A percentile compares a stretch with the other conserved stretches of the same genome.
Conservation (phyloP, 2,797 vertebrate genomes). For the Anisognathus igniventris region DNA sequence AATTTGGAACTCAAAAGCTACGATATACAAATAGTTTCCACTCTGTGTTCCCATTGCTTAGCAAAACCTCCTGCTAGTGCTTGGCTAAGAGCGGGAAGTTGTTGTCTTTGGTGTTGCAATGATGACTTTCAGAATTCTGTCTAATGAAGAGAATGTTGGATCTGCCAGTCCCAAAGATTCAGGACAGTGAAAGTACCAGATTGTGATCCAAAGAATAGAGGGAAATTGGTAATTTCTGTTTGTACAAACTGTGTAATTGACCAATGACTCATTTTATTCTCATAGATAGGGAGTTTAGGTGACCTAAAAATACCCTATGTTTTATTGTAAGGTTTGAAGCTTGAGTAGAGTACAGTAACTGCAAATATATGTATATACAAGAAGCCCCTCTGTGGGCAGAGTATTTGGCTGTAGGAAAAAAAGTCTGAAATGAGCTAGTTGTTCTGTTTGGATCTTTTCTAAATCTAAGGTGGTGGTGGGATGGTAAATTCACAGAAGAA, state of each 20-base stretch:
- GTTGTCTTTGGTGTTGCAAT: neutral
- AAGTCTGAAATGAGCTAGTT: neutral
- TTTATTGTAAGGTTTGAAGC: neutral
- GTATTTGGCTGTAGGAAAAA: neutral
- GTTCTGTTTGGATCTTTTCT: neutral
- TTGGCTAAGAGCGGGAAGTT: neutral
- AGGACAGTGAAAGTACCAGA: neutral
- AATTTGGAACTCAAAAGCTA: neutral
- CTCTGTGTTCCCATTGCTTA: neutral
- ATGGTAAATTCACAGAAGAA: neutral
- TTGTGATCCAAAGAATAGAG: neutral
- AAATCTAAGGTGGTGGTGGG: neutral
- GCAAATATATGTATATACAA: neutral
- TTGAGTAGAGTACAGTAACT: neutral
- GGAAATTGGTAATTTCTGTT: neutral
- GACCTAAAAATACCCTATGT: neutral
- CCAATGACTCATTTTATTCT: neutral
- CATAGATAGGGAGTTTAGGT: neutral
- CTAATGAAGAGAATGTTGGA: rapidly evolving
- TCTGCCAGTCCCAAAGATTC: neutral
- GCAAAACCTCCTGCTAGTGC: neutral
- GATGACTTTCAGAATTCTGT: neutral
- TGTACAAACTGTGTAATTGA: neutral
- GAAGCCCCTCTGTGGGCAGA: neutral
- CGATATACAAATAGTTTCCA: neutral